Base-by-base conservation (phyloP, 2,888 invertebrate species). In the Ophraella communa region DNA sequence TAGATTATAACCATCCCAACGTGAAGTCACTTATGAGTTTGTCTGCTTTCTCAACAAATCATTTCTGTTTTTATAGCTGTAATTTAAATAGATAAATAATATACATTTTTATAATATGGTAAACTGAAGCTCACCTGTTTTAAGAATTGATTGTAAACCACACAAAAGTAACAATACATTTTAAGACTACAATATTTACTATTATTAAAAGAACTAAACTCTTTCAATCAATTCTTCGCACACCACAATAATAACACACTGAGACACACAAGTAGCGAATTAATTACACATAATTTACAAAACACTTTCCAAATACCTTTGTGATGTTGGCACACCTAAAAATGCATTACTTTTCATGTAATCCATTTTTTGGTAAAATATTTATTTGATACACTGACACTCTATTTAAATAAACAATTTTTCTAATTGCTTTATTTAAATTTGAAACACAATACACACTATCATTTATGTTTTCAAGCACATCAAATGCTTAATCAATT, bases 241-340 rank as follows among this genome's bases (percentile, higher is more conserved):
- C 65, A 69, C 67, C 68, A 71, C 68, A 57, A 59, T 21, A 44
- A 30, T 30, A 8, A 65, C 60, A 71, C 58, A 70, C 64, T 71
- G 55, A 70, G 51, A 73, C 67, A 73, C 72, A 67, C 66, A 71
- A 73, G 72, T 67, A 69, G 74, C 74, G 76, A 74, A 74, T 62
- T 7, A 33, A 39, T 14, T 49, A 70, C 65, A 57, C 69, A 67
- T 67, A 71, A 73, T 75, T 74, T 71, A 71, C 74, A 69, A 75
- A 74, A 74, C 76, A 74, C 74, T 51, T 51, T 27, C 49, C 45
- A 11, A 45, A 67, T 33, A 17, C 42, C 35, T 52, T 24, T 44
- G 30, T 27, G 23, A 39, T 14, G 8, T 17, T 23, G 39, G 21
- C 55, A 42, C 57, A 45, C 27, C n/a, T n/a, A n/a, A n/a, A n/a